phyloP scores from a whole-genome alignment of 2,888 invertebrate species.

The Tenodera sinensis region DNA sequence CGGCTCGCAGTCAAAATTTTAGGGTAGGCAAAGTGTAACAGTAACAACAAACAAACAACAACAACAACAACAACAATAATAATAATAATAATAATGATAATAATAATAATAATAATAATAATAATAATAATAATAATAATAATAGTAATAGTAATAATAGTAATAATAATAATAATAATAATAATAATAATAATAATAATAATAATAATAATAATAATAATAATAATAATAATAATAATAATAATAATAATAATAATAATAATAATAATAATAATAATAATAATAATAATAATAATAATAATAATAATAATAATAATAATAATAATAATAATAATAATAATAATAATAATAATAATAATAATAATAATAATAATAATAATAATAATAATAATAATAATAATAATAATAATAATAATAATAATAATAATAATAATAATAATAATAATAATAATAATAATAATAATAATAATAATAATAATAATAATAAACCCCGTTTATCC shows the following conservation, averaged over 20 bases:
- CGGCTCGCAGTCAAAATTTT: too few species aligned
- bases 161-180: too few species aligned
- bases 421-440: not conserved
- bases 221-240: not conserved
- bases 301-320: not conserved
- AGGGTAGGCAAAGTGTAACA: too few species aligned
- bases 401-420: not conserved
- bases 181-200: too few species aligned
- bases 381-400: not conserved
- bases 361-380: not conserved
- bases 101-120: too few species aligned
- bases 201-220: not conserved
- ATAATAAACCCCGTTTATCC: too few species aligned
- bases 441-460: not conserved
- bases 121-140: too few species aligned
- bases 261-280: not conserved
- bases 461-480: too few species aligned
- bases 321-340: not conserved
- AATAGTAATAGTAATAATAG: too few species aligned
- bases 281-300: not conserved
- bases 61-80: too few species aligned
- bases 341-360: not conserved
- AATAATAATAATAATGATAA: too few species aligned
- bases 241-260: not conserved
- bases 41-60: too few species aligned